Conservation (phyloP, 2,888 invertebrate species). For the Koerneria pararmatus region DNA sequence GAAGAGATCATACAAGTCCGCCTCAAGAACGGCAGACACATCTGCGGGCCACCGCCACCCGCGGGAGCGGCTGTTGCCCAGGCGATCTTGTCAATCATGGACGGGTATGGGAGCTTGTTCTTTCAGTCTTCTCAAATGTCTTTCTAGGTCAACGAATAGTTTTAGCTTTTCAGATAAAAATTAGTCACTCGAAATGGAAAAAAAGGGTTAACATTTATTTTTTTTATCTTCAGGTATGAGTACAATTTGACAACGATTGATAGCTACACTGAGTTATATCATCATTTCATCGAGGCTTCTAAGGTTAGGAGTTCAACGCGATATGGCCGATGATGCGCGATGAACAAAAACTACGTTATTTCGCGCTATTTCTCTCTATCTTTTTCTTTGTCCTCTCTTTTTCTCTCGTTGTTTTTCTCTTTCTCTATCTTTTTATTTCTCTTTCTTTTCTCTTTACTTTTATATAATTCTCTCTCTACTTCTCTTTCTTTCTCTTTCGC, state of each 20-base stretch:
- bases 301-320: slow-evolving; percentile 65
- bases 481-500: background rate
- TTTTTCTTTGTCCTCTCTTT: background rate
- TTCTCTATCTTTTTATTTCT: no score
- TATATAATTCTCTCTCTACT: background rate
- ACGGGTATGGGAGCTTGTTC: slow-evolving; percentile 62
- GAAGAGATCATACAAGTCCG: slow-evolving; percentile 44
- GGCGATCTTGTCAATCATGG: slow-evolving; percentile 77
- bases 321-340: background rate
- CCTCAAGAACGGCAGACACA: slow-evolving; percentile 64
- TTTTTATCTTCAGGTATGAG: slow-evolving; percentile 29
- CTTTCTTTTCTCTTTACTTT: no score
- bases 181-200: no score
- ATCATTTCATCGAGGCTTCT: slow-evolving; percentile 80
- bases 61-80: slow-evolving; percentile 78
- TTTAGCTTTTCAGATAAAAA: no score
- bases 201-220: slow-evolving; percentile 5
- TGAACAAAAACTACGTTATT: background rate
- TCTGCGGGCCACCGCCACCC: slow-evolving; percentile 80
- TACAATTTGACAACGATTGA: slow-evolving; percentile 43
- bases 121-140: background rate
- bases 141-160: background rate
- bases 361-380: background rate
- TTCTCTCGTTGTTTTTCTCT: slow-evolving; percentile 71
- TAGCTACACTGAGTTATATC: slow-evolving; percentile 68